Conservation (phyloP, 2,113 vertebrate genomes). For the Heliornis fulica region DNA sequence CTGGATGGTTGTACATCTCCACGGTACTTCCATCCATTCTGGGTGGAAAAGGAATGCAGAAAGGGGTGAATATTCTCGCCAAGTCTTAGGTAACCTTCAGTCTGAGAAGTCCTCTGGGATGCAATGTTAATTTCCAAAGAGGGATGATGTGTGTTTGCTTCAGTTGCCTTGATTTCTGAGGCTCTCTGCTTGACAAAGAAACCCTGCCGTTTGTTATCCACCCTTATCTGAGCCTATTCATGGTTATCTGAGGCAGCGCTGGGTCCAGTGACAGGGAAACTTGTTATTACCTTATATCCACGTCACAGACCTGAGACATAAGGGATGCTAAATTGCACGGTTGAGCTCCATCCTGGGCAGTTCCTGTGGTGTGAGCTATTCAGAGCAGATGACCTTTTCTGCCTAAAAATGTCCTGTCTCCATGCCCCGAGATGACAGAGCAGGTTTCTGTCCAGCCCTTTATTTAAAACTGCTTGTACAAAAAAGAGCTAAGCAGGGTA, state of each 20-base stretch:
- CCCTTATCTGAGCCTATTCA: not conserved
- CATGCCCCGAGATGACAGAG: not conserved
- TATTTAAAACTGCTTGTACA: not conserved
- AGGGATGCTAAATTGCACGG: constrained; percentile 8
- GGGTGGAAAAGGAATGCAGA: not conserved
- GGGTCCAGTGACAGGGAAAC: not conserved
- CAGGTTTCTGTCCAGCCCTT: not conserved
- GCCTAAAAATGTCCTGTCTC: constrained; percentile 31
- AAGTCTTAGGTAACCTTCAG: not conserved
- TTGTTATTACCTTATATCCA: not conserved
- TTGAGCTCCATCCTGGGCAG: not conserved
- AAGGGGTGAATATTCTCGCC: not conserved
- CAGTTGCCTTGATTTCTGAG: not conserved
- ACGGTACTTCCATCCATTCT: not conserved
- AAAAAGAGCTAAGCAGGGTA: not conserved
- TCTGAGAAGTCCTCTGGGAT: not conserved
- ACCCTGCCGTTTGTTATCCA: not conserved
- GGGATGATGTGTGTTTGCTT: not conserved
- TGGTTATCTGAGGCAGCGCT: not conserved
- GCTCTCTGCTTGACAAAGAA: not conserved
- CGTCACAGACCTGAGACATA: not conserved
- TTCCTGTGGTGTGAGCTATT: constrained; percentile 41
- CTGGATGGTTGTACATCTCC: not conserved
- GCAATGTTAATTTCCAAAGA: not conserved
- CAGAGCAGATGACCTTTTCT: not conserved